Evolutionary conservation across 1,140 invertebrate genomes (phyloP).

Genomic region (Euwallacea similis): DNA sequence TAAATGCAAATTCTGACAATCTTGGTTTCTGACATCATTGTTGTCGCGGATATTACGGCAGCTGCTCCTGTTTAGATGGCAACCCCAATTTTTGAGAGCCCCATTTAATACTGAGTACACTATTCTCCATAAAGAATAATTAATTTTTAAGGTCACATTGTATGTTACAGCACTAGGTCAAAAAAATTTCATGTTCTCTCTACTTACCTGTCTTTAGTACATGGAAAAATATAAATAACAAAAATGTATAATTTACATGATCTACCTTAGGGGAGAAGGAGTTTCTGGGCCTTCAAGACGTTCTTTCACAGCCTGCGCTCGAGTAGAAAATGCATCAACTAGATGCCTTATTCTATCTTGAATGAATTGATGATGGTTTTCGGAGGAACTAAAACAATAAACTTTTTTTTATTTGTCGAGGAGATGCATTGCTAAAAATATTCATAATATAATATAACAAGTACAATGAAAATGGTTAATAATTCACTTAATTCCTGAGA

Average conservation of each 20-base stretch:
- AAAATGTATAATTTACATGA: constrained; percentile 42
- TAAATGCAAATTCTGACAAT: background rate
- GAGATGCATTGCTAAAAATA: background rate
- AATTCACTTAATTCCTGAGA: background rate
- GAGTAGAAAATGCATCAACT: constrained; percentile 61
- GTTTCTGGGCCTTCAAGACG: constrained; percentile 64
- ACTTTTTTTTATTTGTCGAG: background rate
- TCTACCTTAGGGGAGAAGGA: constrained; percentile 58
- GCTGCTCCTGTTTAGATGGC: too few species aligned
- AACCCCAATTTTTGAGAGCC: too few species aligned
- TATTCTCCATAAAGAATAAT: too few species aligned
- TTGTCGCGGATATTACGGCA: too few species aligned
- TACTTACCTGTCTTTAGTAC: too few species aligned
- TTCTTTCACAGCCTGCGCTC: constrained; percentile 60
- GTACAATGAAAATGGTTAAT: background rate
- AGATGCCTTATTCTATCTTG: constrained; percentile 60
- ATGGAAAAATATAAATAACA: constrained; percentile 21
- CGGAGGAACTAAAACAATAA: constrained; percentile 7
- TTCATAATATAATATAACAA: background rate
- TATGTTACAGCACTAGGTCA: too few species aligned
- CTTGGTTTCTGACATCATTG: background rate
- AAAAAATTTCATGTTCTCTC: too few species aligned
- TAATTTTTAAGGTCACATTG: too few species aligned
- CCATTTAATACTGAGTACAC: too few species aligned
- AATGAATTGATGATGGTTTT: constrained; percentile 52